Evolutionary conservation across 1,140 invertebrate species (phyloP).

Genomic region (Sinella curviseta): DNA sequence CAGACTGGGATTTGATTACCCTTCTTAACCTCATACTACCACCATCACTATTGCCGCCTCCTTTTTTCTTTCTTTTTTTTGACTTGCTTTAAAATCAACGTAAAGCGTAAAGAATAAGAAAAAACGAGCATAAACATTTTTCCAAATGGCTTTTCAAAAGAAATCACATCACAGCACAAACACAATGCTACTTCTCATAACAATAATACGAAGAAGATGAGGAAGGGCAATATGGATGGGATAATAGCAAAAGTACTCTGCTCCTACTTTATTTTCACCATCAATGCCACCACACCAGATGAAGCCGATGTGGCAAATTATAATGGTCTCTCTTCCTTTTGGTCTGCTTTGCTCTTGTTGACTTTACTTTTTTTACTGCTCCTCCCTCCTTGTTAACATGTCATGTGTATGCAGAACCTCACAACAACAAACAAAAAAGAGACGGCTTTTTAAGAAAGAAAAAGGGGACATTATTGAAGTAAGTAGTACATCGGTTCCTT

Average conservation of each 20-base stretch:
- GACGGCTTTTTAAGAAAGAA: neutral
- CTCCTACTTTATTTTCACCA: neutral
- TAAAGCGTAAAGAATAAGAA: neutral
- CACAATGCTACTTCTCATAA: neutral
- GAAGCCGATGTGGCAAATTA: neutral
- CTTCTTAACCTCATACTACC: neutral
- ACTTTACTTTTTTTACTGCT: neutral
- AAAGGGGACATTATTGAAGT: neutral
- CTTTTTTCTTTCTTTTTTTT: neutral
- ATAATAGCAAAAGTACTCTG: neutral
- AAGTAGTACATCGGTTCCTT: neutral
- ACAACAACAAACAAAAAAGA: neutral
- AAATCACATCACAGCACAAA: neutral
- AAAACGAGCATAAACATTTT: neutral
- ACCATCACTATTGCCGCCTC: neutral
- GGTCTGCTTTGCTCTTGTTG: neutral
- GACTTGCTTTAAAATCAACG: neutral
- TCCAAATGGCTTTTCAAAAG: neutral
- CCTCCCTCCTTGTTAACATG: constrained; percentile 13
- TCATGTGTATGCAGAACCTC: constrained; percentile 8
- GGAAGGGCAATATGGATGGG: neutral
- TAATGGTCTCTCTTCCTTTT: neutral
- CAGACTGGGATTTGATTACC: neutral
- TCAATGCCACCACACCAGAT: neutral
- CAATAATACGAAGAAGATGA: neutral